Evolutionary conservation across 2,888 invertebrate genomes (phyloP).

Genomic region (Boloria euphrosyne): DNA sequence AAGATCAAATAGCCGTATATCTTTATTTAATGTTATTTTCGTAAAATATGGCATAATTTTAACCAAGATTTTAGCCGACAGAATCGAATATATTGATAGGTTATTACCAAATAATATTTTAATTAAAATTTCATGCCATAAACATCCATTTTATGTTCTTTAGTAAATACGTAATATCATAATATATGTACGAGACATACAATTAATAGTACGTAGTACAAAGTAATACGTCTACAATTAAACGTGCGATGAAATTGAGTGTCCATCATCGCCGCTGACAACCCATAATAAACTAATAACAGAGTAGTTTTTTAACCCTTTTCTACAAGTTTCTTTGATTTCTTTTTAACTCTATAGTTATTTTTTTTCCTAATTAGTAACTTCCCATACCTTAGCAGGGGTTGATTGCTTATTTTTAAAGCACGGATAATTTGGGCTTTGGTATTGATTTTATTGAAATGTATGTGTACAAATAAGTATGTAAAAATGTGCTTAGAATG

Average conservation of each 20-base stretch:
- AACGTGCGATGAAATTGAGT: slow-evolving; percentile 51
- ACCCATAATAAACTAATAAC: slow-evolving; percentile 72
- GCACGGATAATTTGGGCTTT: background rate
- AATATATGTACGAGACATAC: slow-evolving; percentile 4
- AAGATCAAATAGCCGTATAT: too few species aligned
- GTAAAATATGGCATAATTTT: too few species aligned
- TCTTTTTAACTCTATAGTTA: slow-evolving; percentile 54
- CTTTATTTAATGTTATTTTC: too few species aligned
- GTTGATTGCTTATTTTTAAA: background rate
- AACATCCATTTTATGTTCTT: too few species aligned
- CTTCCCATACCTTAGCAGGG: slow-evolving; percentile 47
- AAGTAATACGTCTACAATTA: slow-evolving; percentile 29
- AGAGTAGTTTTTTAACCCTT: slow-evolving; percentile 61
- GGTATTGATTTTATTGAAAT: background rate
- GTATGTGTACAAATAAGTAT: background rate
- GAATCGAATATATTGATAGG: too few species aligned
- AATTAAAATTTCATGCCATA: too few species aligned
- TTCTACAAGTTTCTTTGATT: slow-evolving; percentile 77
- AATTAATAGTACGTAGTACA: slow-evolving; percentile 14
- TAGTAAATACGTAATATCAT: background rate
- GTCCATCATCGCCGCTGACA: slow-evolving; percentile 64
- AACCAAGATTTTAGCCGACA: too few species aligned
- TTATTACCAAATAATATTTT: too few species aligned
- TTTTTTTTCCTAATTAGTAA: slow-evolving; percentile 63
- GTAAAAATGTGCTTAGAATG: background rate